phyloP scores from a whole-genome alignment of 1,140 invertebrate species.

The Bombus breviceps region DNA sequence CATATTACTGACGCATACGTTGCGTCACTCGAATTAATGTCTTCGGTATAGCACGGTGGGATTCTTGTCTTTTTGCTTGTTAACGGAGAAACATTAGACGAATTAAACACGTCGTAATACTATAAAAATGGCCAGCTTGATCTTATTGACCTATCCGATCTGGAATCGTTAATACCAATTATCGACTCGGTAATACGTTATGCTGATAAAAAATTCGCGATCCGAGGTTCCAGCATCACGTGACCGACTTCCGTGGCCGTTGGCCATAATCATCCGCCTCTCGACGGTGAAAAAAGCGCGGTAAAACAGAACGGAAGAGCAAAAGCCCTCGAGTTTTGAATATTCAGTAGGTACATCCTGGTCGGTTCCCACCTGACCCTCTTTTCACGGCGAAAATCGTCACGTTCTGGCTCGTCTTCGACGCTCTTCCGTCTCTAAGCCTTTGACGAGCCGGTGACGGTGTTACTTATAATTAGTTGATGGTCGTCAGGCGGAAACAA shows the following conservation, averaged over 20 bases:
- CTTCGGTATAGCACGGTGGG: accelerated
- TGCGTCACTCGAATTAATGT: too few relatives aligned
- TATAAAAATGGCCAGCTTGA: background rate
- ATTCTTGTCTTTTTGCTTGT: too few relatives aligned
- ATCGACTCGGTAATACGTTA: background rate
- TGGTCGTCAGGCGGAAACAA: background rate
- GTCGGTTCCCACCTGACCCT: constrained; percentile 72
- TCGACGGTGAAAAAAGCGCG: constrained; percentile 57
- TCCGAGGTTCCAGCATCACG: constrained; percentile 57
- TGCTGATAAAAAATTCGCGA: background rate
- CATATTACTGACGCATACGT: too few relatives aligned
- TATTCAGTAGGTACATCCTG: constrained; percentile 78
- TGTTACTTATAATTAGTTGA: constrained; percentile 29
- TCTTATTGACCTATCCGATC: background rate
- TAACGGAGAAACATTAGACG: too few relatives aligned
- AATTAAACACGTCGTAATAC: background rate
- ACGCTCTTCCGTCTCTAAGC: background rate
- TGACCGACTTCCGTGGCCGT: constrained; percentile 66
- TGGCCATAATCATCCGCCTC: constrained; percentile 75
- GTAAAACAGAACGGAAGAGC: constrained; percentile 53
- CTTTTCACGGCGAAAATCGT: constrained; percentile 67
- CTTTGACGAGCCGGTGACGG: background rate
- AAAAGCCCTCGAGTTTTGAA: constrained; percentile 78
- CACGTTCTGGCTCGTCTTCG: constrained; percentile 34
- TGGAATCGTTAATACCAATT: background rate